Percentiles rank a stretch among this genome's conserved stretches.
Evolutionary conservation across 2,797 vertebrate species (phyloP).

Genomic region (Bradypodion ventrale): DNA sequence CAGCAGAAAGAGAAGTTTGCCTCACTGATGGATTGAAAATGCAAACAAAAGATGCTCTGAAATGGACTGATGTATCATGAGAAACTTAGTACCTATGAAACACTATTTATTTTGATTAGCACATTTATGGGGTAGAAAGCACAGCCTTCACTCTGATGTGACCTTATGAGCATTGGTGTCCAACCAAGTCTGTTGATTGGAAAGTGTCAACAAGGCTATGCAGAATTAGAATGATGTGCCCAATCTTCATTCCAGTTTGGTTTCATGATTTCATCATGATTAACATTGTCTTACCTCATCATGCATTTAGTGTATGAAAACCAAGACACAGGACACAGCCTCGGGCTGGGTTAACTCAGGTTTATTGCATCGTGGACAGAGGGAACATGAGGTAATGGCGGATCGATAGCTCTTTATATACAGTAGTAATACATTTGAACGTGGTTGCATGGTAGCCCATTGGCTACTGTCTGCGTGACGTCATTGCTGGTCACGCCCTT

Average conservation of each 20-base stretch:
- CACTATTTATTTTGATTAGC: background rate
- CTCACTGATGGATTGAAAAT: conserved; percentile 21
- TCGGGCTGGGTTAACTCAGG: too few relatives aligned
- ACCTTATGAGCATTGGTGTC: background rate
- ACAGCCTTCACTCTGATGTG: background rate
- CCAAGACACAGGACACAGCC: too few relatives aligned
- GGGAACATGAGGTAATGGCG: too few relatives aligned
- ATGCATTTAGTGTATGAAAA: too few relatives aligned
- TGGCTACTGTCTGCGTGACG: too few relatives aligned
- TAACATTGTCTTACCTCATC: background rate
- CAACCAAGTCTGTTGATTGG: background rate
- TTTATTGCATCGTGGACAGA: too few relatives aligned
- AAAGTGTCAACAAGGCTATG: background rate
- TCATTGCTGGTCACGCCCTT: too few relatives aligned
- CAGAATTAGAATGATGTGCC: background rate
- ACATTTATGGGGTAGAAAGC: background rate
- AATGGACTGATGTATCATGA: background rate
- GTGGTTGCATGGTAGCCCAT: too few relatives aligned
- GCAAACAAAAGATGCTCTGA: background rate
- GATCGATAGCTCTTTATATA: too few relatives aligned
- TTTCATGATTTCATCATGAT: background rate
- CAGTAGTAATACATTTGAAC: too few relatives aligned
- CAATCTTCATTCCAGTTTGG: background rate
- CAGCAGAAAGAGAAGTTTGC: background rate
- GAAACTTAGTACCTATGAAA: background rate